Base-by-base conservation (phyloP, 2,113 vertebrate species). In the Xiphophorus couchianus region DNA sequence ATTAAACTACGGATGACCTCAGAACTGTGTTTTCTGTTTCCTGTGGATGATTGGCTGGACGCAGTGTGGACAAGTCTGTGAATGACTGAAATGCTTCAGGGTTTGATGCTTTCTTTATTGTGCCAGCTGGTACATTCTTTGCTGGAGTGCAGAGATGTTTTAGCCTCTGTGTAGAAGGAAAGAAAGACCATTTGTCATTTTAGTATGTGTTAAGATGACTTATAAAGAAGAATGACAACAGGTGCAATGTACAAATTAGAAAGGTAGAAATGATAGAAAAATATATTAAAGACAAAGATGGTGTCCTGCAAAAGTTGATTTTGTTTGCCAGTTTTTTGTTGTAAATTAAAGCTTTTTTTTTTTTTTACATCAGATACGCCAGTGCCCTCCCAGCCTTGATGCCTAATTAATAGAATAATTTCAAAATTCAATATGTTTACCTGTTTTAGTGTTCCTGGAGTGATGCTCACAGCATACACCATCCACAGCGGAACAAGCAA, bases 401-500 rank as follows among this genome's bases (percentile, higher is more conserved):
- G 44, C 44, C 14, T 5, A 48, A 19, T 48, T 48, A 48, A 48
- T 6, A 17, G 1, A 48, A 48, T 37, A 12, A 37, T 37, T 12
- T 37, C 35, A 11, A 37, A 19, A 48, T 48, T 48, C 15, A n/a
- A 42, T 27, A 42, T 4, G 9, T 5, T 28, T 92, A 95, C 95
- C 94, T 95, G 76, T 80, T 19, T 86, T 61, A 95, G 62, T 27
- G 92, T 89, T 62, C 95, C 95, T 51, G 94, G 90, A 60, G 93
- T 94, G 74, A 75, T 71, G 30, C 64, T 78, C 29, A 95, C 63
- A 39, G 81, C 82, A 42, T 93, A 92, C 31, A 94, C 11, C 89
- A 94, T 95, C 92, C 92, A 94, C 27, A 94, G 31, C 44, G 94
- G 95, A 62, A 94, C 83, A 72, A 94, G 27, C 13, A 95, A 80